A percentile compares a stretch with the other conserved stretches of the same genome.
phyloP scores from a whole-genome alignment of 37 sponge, comb jelly and placozoan species.

The Lycopodina hypogea region DNA sequence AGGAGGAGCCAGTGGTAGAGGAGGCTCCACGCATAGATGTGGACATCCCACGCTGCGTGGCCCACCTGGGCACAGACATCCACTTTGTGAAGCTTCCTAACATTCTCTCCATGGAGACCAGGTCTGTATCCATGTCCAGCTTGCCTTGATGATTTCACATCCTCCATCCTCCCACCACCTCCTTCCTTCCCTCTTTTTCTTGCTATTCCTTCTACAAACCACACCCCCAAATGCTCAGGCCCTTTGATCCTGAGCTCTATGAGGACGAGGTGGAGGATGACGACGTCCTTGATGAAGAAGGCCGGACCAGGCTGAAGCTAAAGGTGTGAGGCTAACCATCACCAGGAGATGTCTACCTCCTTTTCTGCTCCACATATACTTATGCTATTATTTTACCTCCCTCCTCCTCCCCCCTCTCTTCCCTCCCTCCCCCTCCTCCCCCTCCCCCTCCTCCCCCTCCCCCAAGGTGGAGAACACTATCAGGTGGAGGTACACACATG shows the following conservation, averaged over 20 bases:
- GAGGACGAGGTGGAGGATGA: constrained; percentile 96
- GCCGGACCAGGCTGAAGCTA: constrained; percentile 88
- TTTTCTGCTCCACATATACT: too few relatives aligned
- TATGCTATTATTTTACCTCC: too few relatives aligned
- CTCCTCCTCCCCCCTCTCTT: too few relatives aligned
- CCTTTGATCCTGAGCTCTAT: constrained; percentile 87
- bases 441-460: neutral
- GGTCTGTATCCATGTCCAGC: neutral
- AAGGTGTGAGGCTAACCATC: constrained; percentile 64
- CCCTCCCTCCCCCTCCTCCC: neutral
- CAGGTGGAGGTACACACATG: constrained; percentile 76
- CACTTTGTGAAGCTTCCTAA: constrained; percentile 95
- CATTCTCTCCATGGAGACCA: constrained; percentile 80
- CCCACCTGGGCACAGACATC: constrained; percentile 70
- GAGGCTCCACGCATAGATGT: constrained; percentile 76
- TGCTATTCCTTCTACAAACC: too few relatives aligned
- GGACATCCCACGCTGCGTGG: constrained; percentile 77
- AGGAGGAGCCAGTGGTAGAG: constrained; percentile 33
- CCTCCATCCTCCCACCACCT: too few relatives aligned
- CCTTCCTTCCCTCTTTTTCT: too few relatives aligned
- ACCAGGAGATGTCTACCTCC: too few relatives aligned
- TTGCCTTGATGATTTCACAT: too few relatives aligned
- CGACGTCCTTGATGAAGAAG: constrained; percentile 94
- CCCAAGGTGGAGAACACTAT: constrained; percentile 93
- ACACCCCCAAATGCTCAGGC: too few relatives aligned